Evolutionary conservation across 2,113 vertebrate species (phyloP).

Genomic region (Todiramphus saurophagus): DNA sequence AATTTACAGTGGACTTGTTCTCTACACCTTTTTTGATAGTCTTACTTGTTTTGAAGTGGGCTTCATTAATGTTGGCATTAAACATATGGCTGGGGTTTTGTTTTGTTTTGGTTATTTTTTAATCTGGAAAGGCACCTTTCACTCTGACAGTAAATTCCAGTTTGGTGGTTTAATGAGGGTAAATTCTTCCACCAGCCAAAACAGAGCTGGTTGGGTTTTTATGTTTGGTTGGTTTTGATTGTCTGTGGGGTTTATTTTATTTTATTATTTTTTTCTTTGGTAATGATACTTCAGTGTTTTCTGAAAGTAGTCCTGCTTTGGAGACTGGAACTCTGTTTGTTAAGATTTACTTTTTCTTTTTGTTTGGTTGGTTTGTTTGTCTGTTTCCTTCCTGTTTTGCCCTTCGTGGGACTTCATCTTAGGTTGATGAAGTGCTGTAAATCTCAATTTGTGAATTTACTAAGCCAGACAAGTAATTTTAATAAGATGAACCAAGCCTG

Average conservation of each 20-base stretch:
- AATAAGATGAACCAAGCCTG: neutral
- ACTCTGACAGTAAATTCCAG: neutral
- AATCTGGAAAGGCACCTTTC: neutral
- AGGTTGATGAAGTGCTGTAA: neutral
- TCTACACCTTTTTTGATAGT: neutral
- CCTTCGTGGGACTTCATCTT: neutral
- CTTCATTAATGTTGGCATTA: neutral
- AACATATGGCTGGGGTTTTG: neutral
- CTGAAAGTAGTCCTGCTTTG: neutral
- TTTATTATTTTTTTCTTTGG: neutral
- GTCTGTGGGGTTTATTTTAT: neutral
- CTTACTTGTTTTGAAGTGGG: neutral
- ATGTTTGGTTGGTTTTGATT: neutral
- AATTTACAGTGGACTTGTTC: neutral
- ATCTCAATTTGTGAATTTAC: neutral
- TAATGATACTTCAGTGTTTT: neutral
- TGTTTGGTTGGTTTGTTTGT: neutral
- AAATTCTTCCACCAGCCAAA: neutral
- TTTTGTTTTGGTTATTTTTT: too few relatives aligned
- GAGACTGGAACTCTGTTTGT: neutral
- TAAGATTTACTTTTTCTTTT: neutral
- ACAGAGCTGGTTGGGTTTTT: neutral
- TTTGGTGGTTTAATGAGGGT: neutral
- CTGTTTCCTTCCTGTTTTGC: fast-evolving
- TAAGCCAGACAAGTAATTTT: neutral